These are phyloP conservation scores for Centrocercus urophasianus DNA, from an alignment of 2,113 vertebrate genomes.

Conservation along the genomic window DNA sequence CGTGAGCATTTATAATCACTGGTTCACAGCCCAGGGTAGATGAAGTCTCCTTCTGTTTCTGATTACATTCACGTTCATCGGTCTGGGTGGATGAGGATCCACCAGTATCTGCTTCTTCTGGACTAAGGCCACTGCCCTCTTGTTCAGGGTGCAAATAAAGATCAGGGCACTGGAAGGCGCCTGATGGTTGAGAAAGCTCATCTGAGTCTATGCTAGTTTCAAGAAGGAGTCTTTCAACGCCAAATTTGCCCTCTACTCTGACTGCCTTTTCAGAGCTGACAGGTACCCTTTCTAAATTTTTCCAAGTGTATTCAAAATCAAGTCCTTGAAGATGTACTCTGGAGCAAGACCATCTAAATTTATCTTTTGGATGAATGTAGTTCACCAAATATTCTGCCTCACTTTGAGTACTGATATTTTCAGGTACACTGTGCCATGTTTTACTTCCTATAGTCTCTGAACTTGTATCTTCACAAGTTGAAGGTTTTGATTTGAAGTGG, in stretches of 20 bases:
- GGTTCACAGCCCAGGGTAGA: not conserved
- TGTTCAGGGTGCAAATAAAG: not conserved
- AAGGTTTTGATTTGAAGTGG: not conserved
- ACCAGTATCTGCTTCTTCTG: not conserved
- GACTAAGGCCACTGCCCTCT: not conserved
- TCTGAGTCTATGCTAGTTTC: not conserved
- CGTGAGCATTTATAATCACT: not conserved
- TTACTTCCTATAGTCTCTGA: slow-evolving; percentile 37
- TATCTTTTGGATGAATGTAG: not conserved
- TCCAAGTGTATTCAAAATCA: slow-evolving; percentile 17
- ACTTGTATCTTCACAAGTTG: not conserved
- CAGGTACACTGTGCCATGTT: slow-evolving; percentile 64
- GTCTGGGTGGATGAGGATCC: not conserved
- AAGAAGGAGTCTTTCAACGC: not conserved
- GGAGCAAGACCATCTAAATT: slow-evolving; percentile 60
- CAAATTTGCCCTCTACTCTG: not conserved
- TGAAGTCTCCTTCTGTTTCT: not conserved
- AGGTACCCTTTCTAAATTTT: not conserved
- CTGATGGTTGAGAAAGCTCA: not conserved
- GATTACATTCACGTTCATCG: slow-evolving; percentile 5
- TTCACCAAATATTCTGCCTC: not conserved
- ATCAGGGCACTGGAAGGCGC: not conserved
- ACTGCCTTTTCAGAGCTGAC: not conserved
- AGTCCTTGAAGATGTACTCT: slow-evolving; percentile 42
- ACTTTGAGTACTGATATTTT: slow-evolving; percentile 47